phyloP scores from a whole-genome alignment of 2,888 invertebrate species.

The Noctua janthina region DNA sequence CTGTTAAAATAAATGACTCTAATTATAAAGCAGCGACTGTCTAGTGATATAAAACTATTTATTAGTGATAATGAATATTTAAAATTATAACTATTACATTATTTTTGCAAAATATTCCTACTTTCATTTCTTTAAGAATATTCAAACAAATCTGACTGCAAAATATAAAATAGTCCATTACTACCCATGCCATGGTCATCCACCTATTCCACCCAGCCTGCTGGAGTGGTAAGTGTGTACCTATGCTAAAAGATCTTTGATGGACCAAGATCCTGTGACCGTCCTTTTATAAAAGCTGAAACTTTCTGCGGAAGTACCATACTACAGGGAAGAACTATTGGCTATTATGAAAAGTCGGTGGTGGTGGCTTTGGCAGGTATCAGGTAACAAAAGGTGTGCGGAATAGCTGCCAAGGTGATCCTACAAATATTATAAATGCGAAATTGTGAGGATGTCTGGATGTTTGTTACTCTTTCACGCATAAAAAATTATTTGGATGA shows the following conservation, averaged over 20 bases:
- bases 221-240: neutral
- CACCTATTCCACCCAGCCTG: neutral
- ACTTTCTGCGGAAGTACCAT: neutral
- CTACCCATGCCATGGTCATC: neutral
- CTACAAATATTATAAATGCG: no score
- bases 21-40: conserved; percentile 84
- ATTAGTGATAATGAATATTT: conserved; percentile 83
- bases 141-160: neutral
- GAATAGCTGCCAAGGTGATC: no score
- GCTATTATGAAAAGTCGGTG: no score
- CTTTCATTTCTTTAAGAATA: conserved; percentile 57
- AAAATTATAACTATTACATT: conserved; percentile 84
- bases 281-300: neutral
- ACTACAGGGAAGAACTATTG: neutral
- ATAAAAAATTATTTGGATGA: no score
- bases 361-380: no score
- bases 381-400: no score
- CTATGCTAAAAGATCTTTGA: no score
- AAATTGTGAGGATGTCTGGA: no score
- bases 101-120: conserved; percentile 86
- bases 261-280: neutral
- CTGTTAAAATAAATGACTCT: conserved; percentile 78
- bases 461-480: no score
- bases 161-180: neutral
- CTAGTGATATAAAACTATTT: conserved; percentile 85